A percentile compares a stretch with the other conserved stretches of the same genome.
These are phyloP conservation scores for Blera fallax DNA, from an alignment of 2,888 invertebrate genomes.

Conservation along the genomic window DNA sequence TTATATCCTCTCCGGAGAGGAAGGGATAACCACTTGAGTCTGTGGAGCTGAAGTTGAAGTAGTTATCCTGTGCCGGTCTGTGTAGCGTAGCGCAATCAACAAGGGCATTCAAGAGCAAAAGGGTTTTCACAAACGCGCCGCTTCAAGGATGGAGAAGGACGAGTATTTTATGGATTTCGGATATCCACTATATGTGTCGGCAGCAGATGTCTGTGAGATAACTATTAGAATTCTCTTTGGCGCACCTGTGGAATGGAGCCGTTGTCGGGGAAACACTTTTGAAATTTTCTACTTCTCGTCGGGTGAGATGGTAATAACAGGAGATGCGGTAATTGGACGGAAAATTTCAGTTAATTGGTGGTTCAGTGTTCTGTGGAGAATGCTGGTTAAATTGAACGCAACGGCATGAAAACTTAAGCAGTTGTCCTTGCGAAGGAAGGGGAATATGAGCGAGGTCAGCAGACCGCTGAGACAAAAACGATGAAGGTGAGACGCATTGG, in stretches of 20 bases:
- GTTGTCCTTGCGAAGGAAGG: too few relatives aligned
- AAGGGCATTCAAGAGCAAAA: slow-evolving; percentile 30
- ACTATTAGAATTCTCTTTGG: slow-evolving; percentile 37
- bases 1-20: slow-evolving; percentile 23
- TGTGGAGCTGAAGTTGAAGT: slow-evolving; percentile 41
- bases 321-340: slow-evolving; percentile 59
- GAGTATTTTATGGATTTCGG: slow-evolving; percentile 58
- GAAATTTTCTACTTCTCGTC: slow-evolving; percentile 29
- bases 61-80: slow-evolving; percentile 36
- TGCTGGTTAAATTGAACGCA: background rate
- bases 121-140: slow-evolving; percentile 22
- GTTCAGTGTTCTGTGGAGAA: slow-evolving; percentile 15
- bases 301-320: slow-evolving; percentile 16
- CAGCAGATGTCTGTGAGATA: slow-evolving; percentile 64
- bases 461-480: too few relatives aligned
- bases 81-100: background rate
- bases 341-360: slow-evolving; percentile 65
- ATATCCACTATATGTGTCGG: slow-evolving; percentile 62
- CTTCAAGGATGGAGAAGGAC: background rate
- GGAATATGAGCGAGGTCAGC: too few relatives aligned
- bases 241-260: slow-evolving; percentile 61
- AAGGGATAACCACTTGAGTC: slow-evolving; percentile 66
- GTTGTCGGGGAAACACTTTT: background rate
- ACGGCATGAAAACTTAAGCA: background rate
- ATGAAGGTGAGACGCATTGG: too few relatives aligned